Base-by-base conservation (phyloP, 2,113 vertebrate species). In the Neotragus pygmaeus region DNA sequence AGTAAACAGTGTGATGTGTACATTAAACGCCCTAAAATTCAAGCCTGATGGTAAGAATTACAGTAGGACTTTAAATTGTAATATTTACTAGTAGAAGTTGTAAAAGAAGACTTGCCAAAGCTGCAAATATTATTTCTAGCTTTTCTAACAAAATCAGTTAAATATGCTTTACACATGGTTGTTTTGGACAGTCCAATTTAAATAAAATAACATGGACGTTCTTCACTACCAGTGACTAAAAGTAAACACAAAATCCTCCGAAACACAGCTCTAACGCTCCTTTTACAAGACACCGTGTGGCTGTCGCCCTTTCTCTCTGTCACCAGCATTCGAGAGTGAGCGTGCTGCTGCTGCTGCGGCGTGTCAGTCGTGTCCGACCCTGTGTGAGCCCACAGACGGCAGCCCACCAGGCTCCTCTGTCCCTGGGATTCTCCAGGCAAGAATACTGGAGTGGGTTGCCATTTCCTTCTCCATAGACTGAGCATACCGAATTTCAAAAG, bases 191-290 rank as follows among this genome's bases (percentile, higher is more conserved):
- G 57, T 1, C 53, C n/a, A 33, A 39, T 60, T 43, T 85, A 43
- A 77, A 21, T 12, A 21, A 36, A 88, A 43, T 0, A 10, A 30
- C 7, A 36, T 0, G 17, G 6, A 23, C n/a, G 11, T 8, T 58
- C 49, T 43, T 47, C 2, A 73, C 13, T 9, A 2, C 9, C 47
- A 62, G 2, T 5, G 51, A 55, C 23, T 13, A 43, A 33, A 57
- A 66, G 21, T 0, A 43, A 75, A 27, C 39, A 43, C 43, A 8
- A 28, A 16, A 11, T n/a, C 27, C 49, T 49, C 33, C 3, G n/a
- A 82, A 70, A 75, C 14, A 82, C 47, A 57, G 57, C 47, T 93
- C 27, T 25, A 2, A 2, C 2, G 13, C 6, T 7, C 75, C 70
- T 8, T 19, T 45, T 86, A 73, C 64, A 53, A 92, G 90, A 64